phyloP scores from a whole-genome alignment of 2,113 vertebrate genomes.

The Lutjanus erythropterus region DNA sequence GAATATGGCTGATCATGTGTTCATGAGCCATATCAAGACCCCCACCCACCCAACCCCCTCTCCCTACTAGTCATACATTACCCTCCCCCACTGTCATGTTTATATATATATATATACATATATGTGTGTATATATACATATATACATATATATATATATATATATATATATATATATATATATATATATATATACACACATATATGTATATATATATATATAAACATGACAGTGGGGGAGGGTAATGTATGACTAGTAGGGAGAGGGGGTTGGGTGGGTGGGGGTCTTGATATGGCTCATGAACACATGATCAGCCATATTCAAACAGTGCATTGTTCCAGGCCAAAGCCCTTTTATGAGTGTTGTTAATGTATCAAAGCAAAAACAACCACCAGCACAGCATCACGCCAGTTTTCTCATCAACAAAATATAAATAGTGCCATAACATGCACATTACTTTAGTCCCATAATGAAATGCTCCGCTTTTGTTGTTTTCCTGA shows the following conservation, averaged over 20 bases:
- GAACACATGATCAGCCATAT: constrained; percentile 69
- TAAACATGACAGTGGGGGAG: constrained; percentile 29
- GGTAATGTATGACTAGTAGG: constrained; percentile 19
- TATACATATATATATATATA: too few relatives aligned
- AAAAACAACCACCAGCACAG: constrained; percentile 28
- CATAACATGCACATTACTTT: neutral
- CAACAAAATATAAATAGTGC: neutral
- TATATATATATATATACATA: neutral
- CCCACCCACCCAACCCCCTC: neutral
- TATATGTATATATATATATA: neutral
- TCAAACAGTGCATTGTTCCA: constrained; percentile 70
- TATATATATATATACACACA: constrained; percentile 8
- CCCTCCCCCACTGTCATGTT: constrained; percentile 34
- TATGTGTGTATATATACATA: too few relatives aligned
- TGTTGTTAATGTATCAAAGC: constrained; percentile 46
- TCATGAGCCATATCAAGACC: constrained; percentile 41
- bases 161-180: too few relatives aligned
- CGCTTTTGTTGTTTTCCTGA: neutral
- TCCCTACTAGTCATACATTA: constrained; percentile 15
- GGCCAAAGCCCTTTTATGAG: constrained; percentile 41
- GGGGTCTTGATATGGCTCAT: constrained; percentile 36
- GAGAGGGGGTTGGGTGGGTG: neutral
- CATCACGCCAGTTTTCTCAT: neutral
- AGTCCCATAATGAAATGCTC: neutral
- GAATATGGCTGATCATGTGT: constrained; percentile 70